Conservation (phyloP, 2,888 invertebrate genomes). For the Sphinx pinastri region DNA sequence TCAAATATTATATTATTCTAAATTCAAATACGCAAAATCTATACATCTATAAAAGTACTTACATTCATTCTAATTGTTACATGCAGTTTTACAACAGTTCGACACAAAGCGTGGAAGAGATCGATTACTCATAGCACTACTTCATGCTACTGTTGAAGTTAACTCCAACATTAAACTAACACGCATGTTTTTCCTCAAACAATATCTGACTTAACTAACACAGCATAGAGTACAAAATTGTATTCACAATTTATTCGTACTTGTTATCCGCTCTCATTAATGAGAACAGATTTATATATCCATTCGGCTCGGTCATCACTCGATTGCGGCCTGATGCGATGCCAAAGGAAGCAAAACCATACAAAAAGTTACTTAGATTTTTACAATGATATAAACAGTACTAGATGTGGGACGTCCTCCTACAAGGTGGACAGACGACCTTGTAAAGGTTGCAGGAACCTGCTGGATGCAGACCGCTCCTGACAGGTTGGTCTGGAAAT, state of each 20-base stretch:
- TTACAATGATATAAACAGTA: too few relatives aligned
- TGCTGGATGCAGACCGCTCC: too few relatives aligned
- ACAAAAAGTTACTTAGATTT: constrained; percentile 43
- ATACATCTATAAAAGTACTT: background rate
- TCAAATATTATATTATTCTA: background rate
- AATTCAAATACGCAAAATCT: background rate
- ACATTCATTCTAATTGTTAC: background rate
- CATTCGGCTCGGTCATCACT: constrained; percentile 42
- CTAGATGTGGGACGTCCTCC: too few relatives aligned
- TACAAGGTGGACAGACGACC: too few relatives aligned
- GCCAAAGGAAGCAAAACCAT: constrained; percentile 43
- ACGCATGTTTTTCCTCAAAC: background rate
- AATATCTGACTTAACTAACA: background rate
- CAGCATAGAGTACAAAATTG: background rate
- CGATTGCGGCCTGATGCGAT: constrained; percentile 39
- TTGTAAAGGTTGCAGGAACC: too few relatives aligned
- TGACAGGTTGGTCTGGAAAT: too few relatives aligned
- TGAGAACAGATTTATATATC: constrained; percentile 42
- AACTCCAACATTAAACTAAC: background rate
- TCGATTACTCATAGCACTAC: background rate
- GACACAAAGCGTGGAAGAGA: background rate
- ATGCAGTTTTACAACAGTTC: background rate
- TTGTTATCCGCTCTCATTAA: constrained; percentile 21
- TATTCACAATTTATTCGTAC: background rate
- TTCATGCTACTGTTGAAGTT: background rate